Conservation (phyloP, 2,888 invertebrate species). For the Dryadula phaetusa region DNA sequence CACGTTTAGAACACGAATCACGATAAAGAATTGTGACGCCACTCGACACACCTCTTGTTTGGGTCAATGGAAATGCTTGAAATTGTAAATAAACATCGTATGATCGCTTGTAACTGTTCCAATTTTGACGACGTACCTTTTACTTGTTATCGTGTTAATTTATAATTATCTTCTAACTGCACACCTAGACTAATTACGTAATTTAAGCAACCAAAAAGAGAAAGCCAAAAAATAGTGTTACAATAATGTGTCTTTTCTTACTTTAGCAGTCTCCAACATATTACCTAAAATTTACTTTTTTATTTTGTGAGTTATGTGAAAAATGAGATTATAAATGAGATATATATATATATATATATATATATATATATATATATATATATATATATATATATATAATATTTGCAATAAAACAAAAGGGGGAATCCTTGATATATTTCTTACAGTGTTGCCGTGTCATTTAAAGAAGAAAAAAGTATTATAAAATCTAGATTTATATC, state of each 20-base stretch:
- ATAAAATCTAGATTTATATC: not conserved
- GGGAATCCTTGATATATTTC: not conserved
- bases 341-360: no score
- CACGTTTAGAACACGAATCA: slow-evolving; percentile 44
- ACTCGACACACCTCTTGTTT: slow-evolving; percentile 63
- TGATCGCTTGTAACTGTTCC: slow-evolving; percentile 64
- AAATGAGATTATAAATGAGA: no score
- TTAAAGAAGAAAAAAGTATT: not conserved
- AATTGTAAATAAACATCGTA: slow-evolving; percentile 72
- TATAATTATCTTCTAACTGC: slow-evolving; percentile 13
- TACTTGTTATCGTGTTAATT: slow-evolving; percentile 10
- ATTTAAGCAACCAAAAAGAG: not conserved
- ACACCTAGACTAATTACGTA: slow-evolving; percentile 1
- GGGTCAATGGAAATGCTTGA: slow-evolving; percentile 54
- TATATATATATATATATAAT: no score
- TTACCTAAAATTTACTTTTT: no score
- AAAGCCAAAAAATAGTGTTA: slow-evolving; percentile 4
- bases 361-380: no score
- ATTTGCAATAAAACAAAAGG: not conserved
- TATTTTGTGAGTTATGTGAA: no score
- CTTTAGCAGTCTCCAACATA: no score
- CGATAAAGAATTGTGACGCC: slow-evolving; percentile 40
- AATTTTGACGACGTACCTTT: slow-evolving; percentile 44
- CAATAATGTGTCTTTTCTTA: no score
- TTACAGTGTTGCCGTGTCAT: not conserved